Conservation (phyloP, 2,888 invertebrate genomes). For the Plusia festucae region DNA sequence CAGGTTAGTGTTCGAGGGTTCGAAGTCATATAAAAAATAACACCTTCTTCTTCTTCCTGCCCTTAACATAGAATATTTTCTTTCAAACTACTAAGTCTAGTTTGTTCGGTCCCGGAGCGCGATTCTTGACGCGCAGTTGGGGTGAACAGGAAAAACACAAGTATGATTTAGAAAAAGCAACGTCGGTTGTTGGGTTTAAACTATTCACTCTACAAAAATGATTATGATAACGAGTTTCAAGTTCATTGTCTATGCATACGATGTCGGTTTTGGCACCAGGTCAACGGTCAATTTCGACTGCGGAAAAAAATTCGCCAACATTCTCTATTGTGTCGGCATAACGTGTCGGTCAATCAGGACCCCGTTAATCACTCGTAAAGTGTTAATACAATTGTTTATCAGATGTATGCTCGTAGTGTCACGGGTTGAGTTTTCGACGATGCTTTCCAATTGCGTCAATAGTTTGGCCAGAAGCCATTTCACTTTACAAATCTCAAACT, state of each 20-base stretch:
- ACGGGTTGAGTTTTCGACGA: constrained; percentile 38
- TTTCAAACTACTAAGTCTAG: neutral
- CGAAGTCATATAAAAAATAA: too few species aligned
- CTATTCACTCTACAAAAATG: neutral
- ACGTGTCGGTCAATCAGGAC: constrained; percentile 52
- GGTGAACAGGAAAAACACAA: neutral
- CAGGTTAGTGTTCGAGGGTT: constrained; percentile 88
- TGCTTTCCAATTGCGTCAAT: constrained; percentile 71
- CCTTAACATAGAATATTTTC: too few species aligned
- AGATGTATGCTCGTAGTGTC: constrained; percentile 38
- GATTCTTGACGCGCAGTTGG: too few species aligned
- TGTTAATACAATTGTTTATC: constrained; percentile 59
- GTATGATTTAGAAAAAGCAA: neutral
- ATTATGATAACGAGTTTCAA: neutral
- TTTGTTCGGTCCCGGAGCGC: neutral
- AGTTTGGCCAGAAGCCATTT: constrained; percentile 71
- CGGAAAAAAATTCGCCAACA: constrained; percentile 25
- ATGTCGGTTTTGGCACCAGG: constrained; percentile 47
- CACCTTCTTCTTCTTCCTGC: too few species aligned
- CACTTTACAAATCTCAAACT: constrained; percentile 43
- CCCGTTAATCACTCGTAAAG: constrained; percentile 46
- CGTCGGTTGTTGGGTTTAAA: neutral
- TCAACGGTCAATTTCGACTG: constrained; percentile 29
- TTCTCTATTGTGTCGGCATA: constrained; percentile 36
- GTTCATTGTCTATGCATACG: constrained; percentile 20